Base-by-base conservation (phyloP, 2,888 invertebrate genomes). In the Dynastes tityus region DNA sequence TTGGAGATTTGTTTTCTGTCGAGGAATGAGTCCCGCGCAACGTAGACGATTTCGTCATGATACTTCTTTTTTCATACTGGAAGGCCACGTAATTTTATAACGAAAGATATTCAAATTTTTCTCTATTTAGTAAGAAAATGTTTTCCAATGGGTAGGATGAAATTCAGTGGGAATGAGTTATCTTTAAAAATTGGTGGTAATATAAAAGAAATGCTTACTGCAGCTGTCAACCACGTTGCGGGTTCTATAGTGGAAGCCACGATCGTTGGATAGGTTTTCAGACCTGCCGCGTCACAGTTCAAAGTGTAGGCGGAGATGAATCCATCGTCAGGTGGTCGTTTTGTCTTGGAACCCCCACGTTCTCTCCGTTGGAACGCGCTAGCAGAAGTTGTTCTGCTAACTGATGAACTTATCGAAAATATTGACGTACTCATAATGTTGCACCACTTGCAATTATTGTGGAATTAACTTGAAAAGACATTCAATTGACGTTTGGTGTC, bases 241-340 rank as follows among this genome's bases (percentile, higher is more conserved):
- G 49, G 49, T 27, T 68, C 68, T 11, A 51, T 6, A 22, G 9
- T 1, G 2, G 45, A 8, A 2, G 22, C 4, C 1, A 22, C 16
- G 2, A 68, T 27, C 22, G 27, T 0, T 0, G 68, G 68, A 27
- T 27, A 49, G 1, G 9, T 49, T 9, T 29, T 22, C 2, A 68
- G 27, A 49, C 49, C 68, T 2, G 49, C 68, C 5, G 45, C 68
- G 0, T 51, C 49, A 27, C 68, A 68, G 16, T 68, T 68, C 16
- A 27, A 1, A 22, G 8, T 27, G 9, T 68, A 68, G 9, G n/a
- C 51, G 0, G 8, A 22, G 3, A 16, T 2, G 27, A 68, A 68
- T 22, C 27, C 49, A 22, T 68, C 68, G 8, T 68, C 68, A 0
- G 45, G n/a, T 40, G 22, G 8, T 0, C 61, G 61, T 61, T 61